phyloP scores from a whole-genome alignment of 2,113 vertebrate species.

The Oryzias celebensis region DNA sequence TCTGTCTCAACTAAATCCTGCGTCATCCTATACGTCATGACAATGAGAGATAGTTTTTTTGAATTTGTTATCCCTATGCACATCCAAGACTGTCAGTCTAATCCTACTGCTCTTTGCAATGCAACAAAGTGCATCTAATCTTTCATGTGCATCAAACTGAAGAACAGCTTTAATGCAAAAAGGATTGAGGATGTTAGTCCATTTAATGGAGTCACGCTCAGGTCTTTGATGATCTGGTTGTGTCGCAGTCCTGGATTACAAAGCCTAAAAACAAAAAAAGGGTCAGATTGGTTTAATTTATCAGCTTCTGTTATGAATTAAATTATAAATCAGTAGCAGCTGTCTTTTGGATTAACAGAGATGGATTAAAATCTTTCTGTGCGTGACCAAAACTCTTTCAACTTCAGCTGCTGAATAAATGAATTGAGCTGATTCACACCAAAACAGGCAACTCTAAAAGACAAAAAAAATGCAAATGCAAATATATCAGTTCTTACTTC shows the following conservation, averaged over 20 bases:
- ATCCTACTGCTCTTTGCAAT: too few species aligned
- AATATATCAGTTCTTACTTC: too few species aligned
- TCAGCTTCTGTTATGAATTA: background rate
- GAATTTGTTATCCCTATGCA: too few species aligned
- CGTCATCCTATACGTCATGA: too few species aligned
- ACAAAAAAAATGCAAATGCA: too few species aligned
- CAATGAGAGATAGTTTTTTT: too few species aligned
- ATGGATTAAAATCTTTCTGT: conserved; percentile 32
- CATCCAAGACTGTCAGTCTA: too few species aligned
- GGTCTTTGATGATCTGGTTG: conserved; percentile 24
- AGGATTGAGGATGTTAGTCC: background rate
- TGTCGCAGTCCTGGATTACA: conserved; percentile 58
- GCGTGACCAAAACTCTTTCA: conserved; percentile 15
- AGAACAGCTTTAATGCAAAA: too few species aligned
- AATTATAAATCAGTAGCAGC: conserved; percentile 27
- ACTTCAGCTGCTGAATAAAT: background rate
- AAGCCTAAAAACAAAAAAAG: conserved; percentile 46
- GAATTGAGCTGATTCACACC: background rate
- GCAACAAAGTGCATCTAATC: too few species aligned
- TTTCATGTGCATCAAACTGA: too few species aligned
- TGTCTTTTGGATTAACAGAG: conserved; percentile 8
- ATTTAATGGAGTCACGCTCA: conserved; percentile 10
- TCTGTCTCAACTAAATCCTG: too few species aligned
- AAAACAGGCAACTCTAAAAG: background rate
- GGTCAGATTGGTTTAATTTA: conserved; percentile 45